Conservation (phyloP, 2,888 invertebrate species). For the Meghimatium bilineatum region DNA sequence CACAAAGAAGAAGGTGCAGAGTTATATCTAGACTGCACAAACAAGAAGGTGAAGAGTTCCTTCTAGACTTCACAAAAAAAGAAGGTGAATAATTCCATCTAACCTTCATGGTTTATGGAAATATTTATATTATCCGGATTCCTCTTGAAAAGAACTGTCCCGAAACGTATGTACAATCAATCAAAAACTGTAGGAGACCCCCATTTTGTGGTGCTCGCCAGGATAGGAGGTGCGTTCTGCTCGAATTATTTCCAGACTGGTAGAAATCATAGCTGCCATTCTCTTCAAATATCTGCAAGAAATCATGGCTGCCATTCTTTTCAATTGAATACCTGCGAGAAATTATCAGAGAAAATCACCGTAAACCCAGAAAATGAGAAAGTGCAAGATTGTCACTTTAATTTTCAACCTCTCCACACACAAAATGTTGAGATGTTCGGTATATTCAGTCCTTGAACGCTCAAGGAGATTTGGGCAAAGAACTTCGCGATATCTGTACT, state of each 20-base stretch:
- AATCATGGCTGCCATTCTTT: background rate
- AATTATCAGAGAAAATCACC: background rate
- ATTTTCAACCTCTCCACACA: background rate
- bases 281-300: background rate
- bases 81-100: too few species aligned
- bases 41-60: too few species aligned
- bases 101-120: too few species aligned
- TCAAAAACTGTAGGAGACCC: constrained; percentile 17
- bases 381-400: background rate
- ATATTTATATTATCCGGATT: background rate
- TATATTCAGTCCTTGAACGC: background rate
- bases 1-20: too few species aligned
- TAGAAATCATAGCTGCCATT: background rate
- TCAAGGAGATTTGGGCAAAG: background rate
- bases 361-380: background rate
- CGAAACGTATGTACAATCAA: constrained; percentile 4
- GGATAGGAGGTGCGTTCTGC: constrained; percentile 29
- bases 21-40: too few species aligned
- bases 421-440: background rate
- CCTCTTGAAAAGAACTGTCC: background rate
- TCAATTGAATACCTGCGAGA: background rate
- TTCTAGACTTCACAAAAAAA: too few species aligned
- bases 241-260: constrained; percentile 3
- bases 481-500: too few species aligned
- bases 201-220: background rate